Percentiles rank a stretch among this genome's conserved stretches.
phyloP scores from a whole-genome alignment of 2,113 vertebrate species.

The Tachysurus vachellii region DNA sequence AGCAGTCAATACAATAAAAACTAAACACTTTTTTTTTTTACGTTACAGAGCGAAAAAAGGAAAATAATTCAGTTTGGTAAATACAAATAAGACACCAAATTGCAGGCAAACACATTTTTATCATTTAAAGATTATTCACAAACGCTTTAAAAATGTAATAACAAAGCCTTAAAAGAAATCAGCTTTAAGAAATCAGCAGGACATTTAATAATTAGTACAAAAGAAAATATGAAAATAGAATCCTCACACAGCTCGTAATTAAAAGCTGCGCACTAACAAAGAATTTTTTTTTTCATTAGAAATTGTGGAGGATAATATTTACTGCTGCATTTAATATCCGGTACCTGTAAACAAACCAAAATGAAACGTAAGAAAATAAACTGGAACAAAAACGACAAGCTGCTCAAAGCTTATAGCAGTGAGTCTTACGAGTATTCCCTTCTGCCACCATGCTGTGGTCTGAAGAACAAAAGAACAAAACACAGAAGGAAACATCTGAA shows the following conservation, averaged over 20 bases:
- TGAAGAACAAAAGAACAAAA: neutral
- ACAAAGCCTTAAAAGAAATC: too few relatives aligned
- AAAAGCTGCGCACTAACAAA: neutral
- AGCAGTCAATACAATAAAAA: slow-evolving; percentile 2
- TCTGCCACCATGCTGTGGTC: neutral
- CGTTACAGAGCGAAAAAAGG: neutral
- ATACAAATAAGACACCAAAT: slow-evolving; percentile 10
- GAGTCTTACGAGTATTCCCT: neutral
- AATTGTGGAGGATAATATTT: neutral
- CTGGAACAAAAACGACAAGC: neutral
- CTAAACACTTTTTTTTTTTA: neutral
- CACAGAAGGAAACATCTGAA: neutral
- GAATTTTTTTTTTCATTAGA: neutral
- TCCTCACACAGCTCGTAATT: neutral
- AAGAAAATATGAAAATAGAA: slow-evolving; percentile 19
- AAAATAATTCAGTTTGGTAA: neutral
- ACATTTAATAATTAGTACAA: neutral
- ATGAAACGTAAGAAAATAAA: neutral
- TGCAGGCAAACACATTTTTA: neutral
- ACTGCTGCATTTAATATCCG: slow-evolving; percentile 18
- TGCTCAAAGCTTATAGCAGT: neutral
- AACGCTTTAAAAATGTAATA: slow-evolving; percentile 7
- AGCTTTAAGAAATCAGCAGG: neutral
- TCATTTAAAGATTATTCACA: neutral
- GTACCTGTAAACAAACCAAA: slow-evolving; percentile 11